Evolutionary conservation across 2,113 vertebrate genomes (phyloP), one percentile per base, ranked within the genome.

Genomic region (Ammodytes dubius): DNA sequence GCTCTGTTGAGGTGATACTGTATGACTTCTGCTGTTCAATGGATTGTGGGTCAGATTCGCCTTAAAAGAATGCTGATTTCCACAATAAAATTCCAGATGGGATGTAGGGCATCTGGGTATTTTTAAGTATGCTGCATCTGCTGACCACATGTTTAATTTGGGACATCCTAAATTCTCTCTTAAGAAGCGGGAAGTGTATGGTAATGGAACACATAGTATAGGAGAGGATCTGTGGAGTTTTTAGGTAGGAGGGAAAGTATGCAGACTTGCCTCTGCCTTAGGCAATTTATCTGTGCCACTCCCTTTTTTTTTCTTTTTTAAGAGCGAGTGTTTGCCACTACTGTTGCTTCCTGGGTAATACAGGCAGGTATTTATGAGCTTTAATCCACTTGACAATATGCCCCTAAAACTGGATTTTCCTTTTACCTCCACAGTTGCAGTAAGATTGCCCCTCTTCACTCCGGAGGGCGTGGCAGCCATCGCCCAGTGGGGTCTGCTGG

Each of bases 401-500:
- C 39, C 54, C 79, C 27, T 27, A 27, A 54, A 88, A 3, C 53
- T 65, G 50, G 8, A 43, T 77, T 58, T 58, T 45, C 15, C 27
- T 27, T 27, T 27, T 86, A 13, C 67, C 8, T 77, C 52, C 82
- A 50, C 88, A 95, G 95, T 77, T 65, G 19, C 87, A 3, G 73
- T 91, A 37, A 87, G 87, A 0, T 70, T 95, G 65, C 95, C 95
- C 37, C 92, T 74, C 60, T 95, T 96, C 88, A 96, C 95, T 13
- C 86, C 95, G 7, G 94, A 95, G 72, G 94, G 92, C 0, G 93
- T 96, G 50, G 83, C 93, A 0, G 73, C 88, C 0, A 93, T 94
- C 3, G 93, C 90, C 39, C 93, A 95, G 88, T 96, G 95, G 94
- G 93, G 91, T 37, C 74, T 96, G 56, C 53, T 95, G 87, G 90